A percentile compares a stretch with the other conserved stretches of the same genome.
phyloP scores from a whole-genome alignment of 2,888 invertebrate genomes.

The Theodoxus fluviatilis region DNA sequence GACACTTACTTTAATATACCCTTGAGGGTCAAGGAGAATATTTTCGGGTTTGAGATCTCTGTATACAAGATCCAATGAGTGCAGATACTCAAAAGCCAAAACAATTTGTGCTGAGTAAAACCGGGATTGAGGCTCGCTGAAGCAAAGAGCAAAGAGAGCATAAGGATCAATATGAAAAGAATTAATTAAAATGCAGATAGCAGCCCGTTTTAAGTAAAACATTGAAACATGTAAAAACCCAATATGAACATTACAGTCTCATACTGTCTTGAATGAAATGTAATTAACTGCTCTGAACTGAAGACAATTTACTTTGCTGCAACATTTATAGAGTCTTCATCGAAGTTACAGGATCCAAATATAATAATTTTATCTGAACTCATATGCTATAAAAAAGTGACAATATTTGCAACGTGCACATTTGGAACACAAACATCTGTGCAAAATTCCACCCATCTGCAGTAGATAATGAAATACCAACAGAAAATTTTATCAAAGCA shows the following conservation, averaged over 20 bases:
- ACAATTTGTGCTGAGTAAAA: constrained; percentile 99
- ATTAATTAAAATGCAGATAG: neutral
- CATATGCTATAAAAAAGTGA: too few relatives aligned
- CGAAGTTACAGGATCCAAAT: too few relatives aligned
- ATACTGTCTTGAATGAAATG: neutral
- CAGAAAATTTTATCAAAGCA: too few relatives aligned
- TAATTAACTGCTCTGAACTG: too few relatives aligned
- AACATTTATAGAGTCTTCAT: too few relatives aligned
- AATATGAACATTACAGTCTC: constrained; percentile 1
- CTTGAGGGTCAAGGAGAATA: constrained; percentile 86
- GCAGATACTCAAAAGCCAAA: constrained; percentile 98
- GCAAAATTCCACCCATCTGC: too few relatives aligned
- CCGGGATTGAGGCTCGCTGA: constrained; percentile 95
- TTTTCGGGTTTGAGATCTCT: constrained; percentile 98
- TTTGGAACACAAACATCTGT: too few relatives aligned
- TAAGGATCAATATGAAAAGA: constrained; percentile 18
- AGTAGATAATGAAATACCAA: too few relatives aligned
- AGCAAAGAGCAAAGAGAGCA: constrained; percentile 56
- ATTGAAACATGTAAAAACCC: constrained; percentile 27
- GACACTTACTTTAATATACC: constrained; percentile 65
- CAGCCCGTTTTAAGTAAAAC: neutral
- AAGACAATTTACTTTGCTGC: too few relatives aligned
- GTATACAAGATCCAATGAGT: constrained; percentile 98
- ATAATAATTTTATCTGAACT: too few relatives aligned
- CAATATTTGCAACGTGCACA: too few relatives aligned